phyloP scores from a whole-genome alignment of 2,888 invertebrate species.

The Phortica magna region DNA sequence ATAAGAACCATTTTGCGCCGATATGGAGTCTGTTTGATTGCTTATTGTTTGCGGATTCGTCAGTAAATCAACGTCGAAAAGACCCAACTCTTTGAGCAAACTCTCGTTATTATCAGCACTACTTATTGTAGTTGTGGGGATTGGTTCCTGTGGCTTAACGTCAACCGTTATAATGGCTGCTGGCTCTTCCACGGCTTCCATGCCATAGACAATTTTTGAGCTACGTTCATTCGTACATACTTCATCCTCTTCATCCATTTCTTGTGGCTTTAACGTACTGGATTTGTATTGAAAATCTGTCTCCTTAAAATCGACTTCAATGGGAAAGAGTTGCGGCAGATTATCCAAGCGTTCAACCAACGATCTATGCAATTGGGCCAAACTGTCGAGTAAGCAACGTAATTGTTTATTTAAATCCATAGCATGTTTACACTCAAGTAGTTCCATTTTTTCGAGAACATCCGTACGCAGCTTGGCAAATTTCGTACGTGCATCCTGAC shows the following conservation, averaged over 20 bases:
- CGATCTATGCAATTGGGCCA: constrained; percentile 85
- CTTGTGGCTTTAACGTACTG: constrained; percentile 72
- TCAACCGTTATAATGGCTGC: constrained; percentile 68
- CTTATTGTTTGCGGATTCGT: constrained; percentile 63
- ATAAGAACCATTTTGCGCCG: constrained; percentile 61
- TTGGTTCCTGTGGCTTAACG: constrained; percentile 35
- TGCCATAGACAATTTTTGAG: constrained; percentile 58
- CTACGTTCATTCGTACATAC: constrained; percentile 41
- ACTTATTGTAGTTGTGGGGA: constrained; percentile 9
- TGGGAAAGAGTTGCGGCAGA: constrained; percentile 90
- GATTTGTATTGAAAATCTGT: constrained; percentile 94
- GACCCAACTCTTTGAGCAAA: constrained; percentile 81
- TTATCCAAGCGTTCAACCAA: constrained; percentile 88
- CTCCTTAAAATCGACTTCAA: constrained; percentile 95
- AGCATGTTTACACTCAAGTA: constrained; percentile 98
- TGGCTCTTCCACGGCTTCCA: constrained; percentile 72
- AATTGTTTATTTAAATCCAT: constrained; percentile 94
- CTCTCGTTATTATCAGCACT: constrained; percentile 52
- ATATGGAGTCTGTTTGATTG: constrained; percentile 60
- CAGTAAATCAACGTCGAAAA: constrained; percentile 79
- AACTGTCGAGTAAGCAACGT: constrained; percentile 89
- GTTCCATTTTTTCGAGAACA: constrained; percentile 97
- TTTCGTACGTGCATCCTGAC: constrained; percentile 93
- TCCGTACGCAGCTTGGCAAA: constrained; percentile 92
- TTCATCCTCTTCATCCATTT: constrained; percentile 68